Evolutionary conservation across 1,140 invertebrate genomes (phyloP).

Genomic region (Microvelia longipes): DNA sequence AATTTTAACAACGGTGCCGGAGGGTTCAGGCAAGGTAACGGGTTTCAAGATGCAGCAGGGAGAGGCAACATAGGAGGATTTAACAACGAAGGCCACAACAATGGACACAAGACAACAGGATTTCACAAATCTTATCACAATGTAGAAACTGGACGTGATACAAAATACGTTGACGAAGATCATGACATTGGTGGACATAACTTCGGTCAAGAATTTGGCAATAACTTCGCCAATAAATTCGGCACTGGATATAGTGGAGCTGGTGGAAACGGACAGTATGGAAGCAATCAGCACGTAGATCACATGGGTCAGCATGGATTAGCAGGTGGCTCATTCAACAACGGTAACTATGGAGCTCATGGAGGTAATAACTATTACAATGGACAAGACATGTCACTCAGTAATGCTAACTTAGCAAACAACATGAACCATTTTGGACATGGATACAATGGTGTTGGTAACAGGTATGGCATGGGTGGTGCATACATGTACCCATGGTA

Average conservation of each 20-base stretch:
- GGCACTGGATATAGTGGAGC: neutral
- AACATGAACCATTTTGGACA: neutral
- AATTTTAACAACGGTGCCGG: neutral
- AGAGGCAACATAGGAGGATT: conserved; percentile 6
- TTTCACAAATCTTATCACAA: conserved; percentile 56
- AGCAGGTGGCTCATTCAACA: neutral
- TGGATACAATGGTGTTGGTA: neutral
- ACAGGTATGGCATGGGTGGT: neutral
- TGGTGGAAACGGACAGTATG: neutral
- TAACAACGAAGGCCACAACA: conserved; percentile 34
- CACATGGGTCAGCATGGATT: neutral
- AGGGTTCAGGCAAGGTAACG: neutral
- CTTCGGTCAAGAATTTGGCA: conserved; percentile 6
- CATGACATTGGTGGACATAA: conserved; percentile 37
- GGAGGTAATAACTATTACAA: conserved; percentile 6
- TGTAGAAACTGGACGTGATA: conserved; percentile 56
- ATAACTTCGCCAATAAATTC: conserved; percentile 2
- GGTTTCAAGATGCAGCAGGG: neutral
- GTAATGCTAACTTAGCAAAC: neutral
- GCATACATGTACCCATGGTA: no score
- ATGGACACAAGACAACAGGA: conserved; percentile 48
- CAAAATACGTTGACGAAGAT: conserved; percentile 51
- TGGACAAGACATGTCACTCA: conserved; percentile 1
- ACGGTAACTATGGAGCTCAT: conserved; percentile 4
- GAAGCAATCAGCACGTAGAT: neutral